Evolutionary conservation across 2,888 invertebrate genomes (phyloP).

Genomic region (Melolontha melolontha): DNA sequence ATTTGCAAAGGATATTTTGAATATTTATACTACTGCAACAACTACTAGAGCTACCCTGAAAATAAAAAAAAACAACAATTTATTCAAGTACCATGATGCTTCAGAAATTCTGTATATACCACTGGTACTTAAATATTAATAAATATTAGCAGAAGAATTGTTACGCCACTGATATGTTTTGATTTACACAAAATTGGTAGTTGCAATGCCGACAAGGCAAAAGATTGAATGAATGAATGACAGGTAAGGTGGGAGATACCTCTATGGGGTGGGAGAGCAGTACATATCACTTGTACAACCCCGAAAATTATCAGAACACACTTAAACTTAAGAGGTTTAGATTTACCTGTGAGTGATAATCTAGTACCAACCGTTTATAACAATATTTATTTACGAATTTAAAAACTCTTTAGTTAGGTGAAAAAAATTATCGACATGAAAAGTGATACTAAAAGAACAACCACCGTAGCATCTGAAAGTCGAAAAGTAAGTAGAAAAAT

Average conservation of each 20-base stretch:
- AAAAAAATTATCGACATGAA: slow-evolving; percentile 49
- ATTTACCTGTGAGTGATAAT: slow-evolving; percentile 5
- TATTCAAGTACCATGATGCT: no score
- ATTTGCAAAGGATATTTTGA: no score
- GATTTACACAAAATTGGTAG: slow-evolving; percentile 19
- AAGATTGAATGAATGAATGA: slow-evolving; percentile 38
- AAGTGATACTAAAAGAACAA: slow-evolving; percentile 50
- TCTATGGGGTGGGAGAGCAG: slow-evolving; percentile 48
- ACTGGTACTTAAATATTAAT: no score
- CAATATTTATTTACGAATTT: no score
- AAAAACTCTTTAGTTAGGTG: neutral
- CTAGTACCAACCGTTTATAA: no score
- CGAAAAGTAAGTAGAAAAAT: slow-evolving; percentile 56
- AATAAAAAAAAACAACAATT: no score
- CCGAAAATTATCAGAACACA: slow-evolving; percentile 36
- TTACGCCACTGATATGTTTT: slow-evolving; percentile 25
- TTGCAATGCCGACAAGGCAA: slow-evolving; percentile 26
- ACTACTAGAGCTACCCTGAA: no score
- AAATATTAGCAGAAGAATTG: no score
- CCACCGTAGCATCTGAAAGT: slow-evolving; percentile 57
- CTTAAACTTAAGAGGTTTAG: slow-evolving; percentile 27
- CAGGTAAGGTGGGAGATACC: slow-evolving; percentile 47
- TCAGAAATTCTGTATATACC: no score
- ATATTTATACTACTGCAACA: no score
- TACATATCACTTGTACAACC: slow-evolving; percentile 47